Percentiles rank a stretch among this genome's conserved stretches.
phyloP scores from a whole-genome alignment of 2,888 invertebrate species.

The Harpalus rufipes region DNA sequence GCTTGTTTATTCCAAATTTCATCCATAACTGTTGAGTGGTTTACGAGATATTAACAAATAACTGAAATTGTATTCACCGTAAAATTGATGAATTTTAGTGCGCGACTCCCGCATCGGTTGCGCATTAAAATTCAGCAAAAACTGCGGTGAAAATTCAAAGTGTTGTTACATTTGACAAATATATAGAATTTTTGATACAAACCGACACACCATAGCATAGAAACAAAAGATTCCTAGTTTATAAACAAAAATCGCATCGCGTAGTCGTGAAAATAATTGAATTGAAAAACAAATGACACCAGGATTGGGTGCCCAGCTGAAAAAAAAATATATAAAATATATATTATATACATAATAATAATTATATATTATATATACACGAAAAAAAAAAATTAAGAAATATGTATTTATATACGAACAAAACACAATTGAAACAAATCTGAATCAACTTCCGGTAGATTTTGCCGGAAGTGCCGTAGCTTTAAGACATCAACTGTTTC shows the following conservation, averaged over 20 bases:
- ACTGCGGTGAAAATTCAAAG: background rate
- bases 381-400: conserved; percentile 10
- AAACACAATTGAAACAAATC: conserved; percentile 9
- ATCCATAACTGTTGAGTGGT: too few relatives aligned
- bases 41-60: too few relatives aligned
- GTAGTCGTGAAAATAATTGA: conserved; percentile 54
- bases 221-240: conserved; percentile 47
- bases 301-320: conserved; percentile 55
- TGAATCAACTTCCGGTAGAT: conserved; percentile 12
- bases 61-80: too few relatives aligned
- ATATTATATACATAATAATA: conserved; percentile 40
- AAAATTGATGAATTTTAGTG: background rate
- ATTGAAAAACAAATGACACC: conserved; percentile 57
- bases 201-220: background rate
- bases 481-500: conserved; percentile 25
- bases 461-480: background rate
- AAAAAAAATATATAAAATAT: conserved; percentile 42
- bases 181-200: background rate
- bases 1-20: too few relatives aligned
- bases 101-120: too few relatives aligned
- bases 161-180: too few relatives aligned
- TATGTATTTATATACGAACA: conserved; percentile 48
- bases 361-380: conserved; percentile 60
- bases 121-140: background rate
- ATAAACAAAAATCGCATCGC: conserved; percentile 23